phyloP scores from a whole-genome alignment of 1,140 invertebrate genomes.

The Drosophila setifemur region DNA sequence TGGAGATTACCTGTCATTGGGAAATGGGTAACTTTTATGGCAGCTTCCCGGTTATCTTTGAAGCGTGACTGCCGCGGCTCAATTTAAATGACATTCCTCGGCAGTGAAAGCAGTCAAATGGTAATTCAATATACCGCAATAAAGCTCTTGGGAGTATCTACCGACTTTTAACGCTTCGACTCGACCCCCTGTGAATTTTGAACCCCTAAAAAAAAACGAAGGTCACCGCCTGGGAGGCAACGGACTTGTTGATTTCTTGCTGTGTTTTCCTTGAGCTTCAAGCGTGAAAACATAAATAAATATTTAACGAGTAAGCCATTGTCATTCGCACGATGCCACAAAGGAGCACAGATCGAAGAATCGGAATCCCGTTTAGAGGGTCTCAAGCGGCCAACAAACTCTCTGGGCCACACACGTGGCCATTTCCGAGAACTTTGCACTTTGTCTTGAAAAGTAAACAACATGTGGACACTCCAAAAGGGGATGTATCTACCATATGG shows the following conservation, averaged over 20 bases:
- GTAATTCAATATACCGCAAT: slow-evolving; percentile 41
- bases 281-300: slow-evolving; percentile 61
- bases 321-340: slow-evolving; percentile 33
- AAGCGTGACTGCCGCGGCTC: background rate
- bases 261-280: slow-evolving; percentile 20
- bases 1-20: slow-evolving; percentile 18
- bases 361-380: slow-evolving; percentile 6
- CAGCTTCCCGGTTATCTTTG: slow-evolving; percentile 4
- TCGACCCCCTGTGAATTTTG: background rate
- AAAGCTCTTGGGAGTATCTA: background rate
- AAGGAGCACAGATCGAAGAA: slow-evolving; percentile 11
- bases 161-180: slow-evolving; percentile 14
- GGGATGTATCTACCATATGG: background rate
- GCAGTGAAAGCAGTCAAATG: slow-evolving; percentile 28
- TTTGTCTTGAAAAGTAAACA: slow-evolving; percentile 38
- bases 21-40: slow-evolving; percentile 20
- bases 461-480: slow-evolving; percentile 16
- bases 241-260: slow-evolving; percentile 45
- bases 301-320: slow-evolving; percentile 54
- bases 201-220: background rate
- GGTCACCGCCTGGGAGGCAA: slow-evolving; percentile 10
- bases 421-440: slow-evolving; percentile 50
- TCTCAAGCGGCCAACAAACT: slow-evolving; percentile 44
- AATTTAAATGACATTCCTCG: slow-evolving; percentile 16
- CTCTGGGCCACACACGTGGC: slow-evolving; percentile 28